Evolutionary conservation across 2,888 invertebrate genomes (phyloP).

Genomic region (Boloria selene): DNA sequence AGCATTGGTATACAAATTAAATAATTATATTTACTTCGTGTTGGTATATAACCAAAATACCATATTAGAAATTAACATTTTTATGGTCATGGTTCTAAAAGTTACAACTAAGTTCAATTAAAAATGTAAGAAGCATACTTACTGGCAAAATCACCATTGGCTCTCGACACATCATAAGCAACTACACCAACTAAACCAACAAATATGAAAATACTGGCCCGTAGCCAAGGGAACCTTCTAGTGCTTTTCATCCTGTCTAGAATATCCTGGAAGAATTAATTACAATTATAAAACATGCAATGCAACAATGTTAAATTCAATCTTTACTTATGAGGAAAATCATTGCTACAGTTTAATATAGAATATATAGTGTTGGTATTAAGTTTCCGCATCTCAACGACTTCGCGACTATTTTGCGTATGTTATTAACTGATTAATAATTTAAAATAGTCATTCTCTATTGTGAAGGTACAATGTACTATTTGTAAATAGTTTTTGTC

Average conservation of each 20-base stretch:
- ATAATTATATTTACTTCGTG: too few species aligned
- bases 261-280: constrained; percentile 65
- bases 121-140: constrained; percentile 51
- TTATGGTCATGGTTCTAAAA: neutral
- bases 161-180: constrained; percentile 84
- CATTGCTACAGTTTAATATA: too few species aligned
- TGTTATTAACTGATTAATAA: too few species aligned
- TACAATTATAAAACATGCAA: neutral
- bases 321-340: too few species aligned
- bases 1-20: neutral
- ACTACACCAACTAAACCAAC: constrained; percentile 83
- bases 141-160: constrained; percentile 87
- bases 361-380: too few species aligned
- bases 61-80: neutral
- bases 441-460: too few species aligned
- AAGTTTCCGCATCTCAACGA: too few species aligned
- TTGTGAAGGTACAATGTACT: too few species aligned
- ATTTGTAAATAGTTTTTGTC: too few species aligned
- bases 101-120: neutral
- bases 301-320: too few species aligned
- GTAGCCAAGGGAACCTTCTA: constrained; percentile 86
- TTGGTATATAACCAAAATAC: neutral
- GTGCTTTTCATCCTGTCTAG: constrained; percentile 81
- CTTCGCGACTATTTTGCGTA: too few species aligned
- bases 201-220: constrained; percentile 84